Base-by-base conservation (phyloP, 1,140 invertebrate species). In the Coelopa frigida region DNA sequence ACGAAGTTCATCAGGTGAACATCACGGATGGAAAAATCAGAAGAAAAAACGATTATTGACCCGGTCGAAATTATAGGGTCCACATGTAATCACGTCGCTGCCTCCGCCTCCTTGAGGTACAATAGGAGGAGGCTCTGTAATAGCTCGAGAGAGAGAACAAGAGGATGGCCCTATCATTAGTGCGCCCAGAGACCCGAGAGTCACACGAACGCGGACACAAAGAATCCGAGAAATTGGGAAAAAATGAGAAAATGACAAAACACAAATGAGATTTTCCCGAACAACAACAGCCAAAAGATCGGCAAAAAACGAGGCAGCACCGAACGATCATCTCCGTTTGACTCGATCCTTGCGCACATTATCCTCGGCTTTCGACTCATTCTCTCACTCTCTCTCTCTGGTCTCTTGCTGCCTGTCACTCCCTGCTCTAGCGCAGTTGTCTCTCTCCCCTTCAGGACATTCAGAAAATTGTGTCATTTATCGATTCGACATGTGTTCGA, bases 401-500 rank as follows among this genome's bases (percentile, higher is more conserved):
- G n/a, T n/a, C n/a, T n/a, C n/a, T n/a, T n/a, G n/a, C n/a, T n/a
- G n/a, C n/a, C n/a, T n/a, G n/a, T n/a, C n/a, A n/a, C n/a, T n/a
- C n/a, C n/a, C n/a, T n/a, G n/a, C n/a, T n/a, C n/a, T n/a, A n/a
- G n/a, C n/a, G n/a, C n/a, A n/a, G n/a, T n/a, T n/a, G n/a, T n/a
- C n/a, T n/a, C n/a, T n/a, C n/a, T n/a, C n/a, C n/a, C 27, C 8
- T 29, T 29, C 8, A 29, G 8, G 27, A 14, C 27, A 14, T 10
- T 14, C 8, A 20, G 33, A 27, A 46, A 46, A 46, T 46, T 46
- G 44, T 46, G 44, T 46, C 44, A 46, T 46, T 46, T 46, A 46
- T n/a, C 44, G 44, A 46, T 46, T 46, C 44, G 44, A 46, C 44
- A 46, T 46, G 33, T 46, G 44, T 26, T 37, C 18, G 21, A 46